Evolutionary conservation across 2,113 vertebrate genomes (phyloP), one percentile per base, ranked within the genome.

Genomic region (Sapajus apella): DNA sequence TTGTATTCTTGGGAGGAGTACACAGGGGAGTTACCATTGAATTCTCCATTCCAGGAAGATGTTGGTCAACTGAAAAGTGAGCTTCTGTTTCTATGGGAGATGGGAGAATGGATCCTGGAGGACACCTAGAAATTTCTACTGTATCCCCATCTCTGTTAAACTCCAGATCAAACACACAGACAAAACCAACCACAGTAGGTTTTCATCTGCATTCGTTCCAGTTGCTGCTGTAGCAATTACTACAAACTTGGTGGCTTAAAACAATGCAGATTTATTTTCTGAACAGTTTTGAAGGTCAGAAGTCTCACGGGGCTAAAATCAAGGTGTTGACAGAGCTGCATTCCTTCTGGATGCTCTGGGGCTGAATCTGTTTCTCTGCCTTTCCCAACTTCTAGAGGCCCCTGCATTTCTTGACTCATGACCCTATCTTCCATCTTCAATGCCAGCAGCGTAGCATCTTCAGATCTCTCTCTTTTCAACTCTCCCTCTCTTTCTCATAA

Each of bases 1-100:
- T 4, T 6, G 37, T 37, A 13, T 37, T 56, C 11, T 30, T 37
- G 9, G 21, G 10, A 56, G 14, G 23, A 66, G 14, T 14, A 66
- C 18, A 1, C 2, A 8, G 43, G 20, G 10, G 43, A 9, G 25
- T 18, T 10, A 50, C 21, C 6, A 50, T 4, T 50, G 25, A 3
- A 8, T 2, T 58, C 50, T 87, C 17, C 27, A 30, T 68, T 45
- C 32, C 23, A 56, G n/a, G 79, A 55, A 76, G n/a, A 47, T 40
- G 5, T 25, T 14, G 23, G 6, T 16, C 47, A 16, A 43, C 72
- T 47, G 30, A 9, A 56, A 37, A 25, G 6, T n/a, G 77, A 87
- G 25, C 35, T 87, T 23, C 18, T n/a, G 17, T 50, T 61, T 17
- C 68, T 35, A 35, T 58, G 12, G 20, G 27, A 89, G 6, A 55